phyloP scores from a whole-genome alignment of 2,888 invertebrate species.

The Nowickia ferox region DNA sequence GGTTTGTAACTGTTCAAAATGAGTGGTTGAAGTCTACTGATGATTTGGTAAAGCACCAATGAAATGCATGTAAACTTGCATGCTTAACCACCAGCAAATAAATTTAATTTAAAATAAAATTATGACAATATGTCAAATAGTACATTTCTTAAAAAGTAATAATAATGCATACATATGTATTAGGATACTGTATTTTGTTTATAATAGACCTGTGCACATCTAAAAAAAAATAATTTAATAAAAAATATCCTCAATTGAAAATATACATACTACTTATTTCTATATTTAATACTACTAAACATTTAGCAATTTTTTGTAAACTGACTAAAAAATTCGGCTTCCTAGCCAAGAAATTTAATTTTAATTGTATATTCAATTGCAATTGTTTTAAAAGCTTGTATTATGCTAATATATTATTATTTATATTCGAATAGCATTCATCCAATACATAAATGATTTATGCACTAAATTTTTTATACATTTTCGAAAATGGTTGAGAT shows the following conservation, averaged over 20 bases:
- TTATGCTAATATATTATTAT: too few species aligned
- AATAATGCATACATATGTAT: too few species aligned
- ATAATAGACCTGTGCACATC: slow-evolving; percentile 16
- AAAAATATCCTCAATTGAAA: not conserved
- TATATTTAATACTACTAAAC: slow-evolving; percentile 13
- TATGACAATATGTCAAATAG: too few species aligned
- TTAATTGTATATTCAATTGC: not conserved
- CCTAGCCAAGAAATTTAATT: not conserved
- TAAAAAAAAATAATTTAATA: not conserved
- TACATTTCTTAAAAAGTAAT: too few species aligned
- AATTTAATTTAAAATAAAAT: too few species aligned
- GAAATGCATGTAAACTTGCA: too few species aligned
- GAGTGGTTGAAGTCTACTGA: too few species aligned
- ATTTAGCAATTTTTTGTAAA: slow-evolving; percentile 8
- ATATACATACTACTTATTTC: slow-evolving; percentile 14
- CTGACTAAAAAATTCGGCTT: not conserved
- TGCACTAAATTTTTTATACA: slow-evolving; percentile 64
- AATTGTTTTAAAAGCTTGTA: not conserved
- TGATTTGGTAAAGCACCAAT: too few species aligned
- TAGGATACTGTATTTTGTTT: not conserved
- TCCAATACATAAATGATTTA: slow-evolving; percentile 31
- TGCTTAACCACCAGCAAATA: too few species aligned
- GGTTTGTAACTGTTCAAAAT: too few species aligned
- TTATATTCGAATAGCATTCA: too few species aligned
- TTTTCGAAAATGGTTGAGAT: slow-evolving; percentile 66